Base-by-base conservation (phyloP, 2,113 vertebrate genomes). In the Callithrix jacchus region DNA sequence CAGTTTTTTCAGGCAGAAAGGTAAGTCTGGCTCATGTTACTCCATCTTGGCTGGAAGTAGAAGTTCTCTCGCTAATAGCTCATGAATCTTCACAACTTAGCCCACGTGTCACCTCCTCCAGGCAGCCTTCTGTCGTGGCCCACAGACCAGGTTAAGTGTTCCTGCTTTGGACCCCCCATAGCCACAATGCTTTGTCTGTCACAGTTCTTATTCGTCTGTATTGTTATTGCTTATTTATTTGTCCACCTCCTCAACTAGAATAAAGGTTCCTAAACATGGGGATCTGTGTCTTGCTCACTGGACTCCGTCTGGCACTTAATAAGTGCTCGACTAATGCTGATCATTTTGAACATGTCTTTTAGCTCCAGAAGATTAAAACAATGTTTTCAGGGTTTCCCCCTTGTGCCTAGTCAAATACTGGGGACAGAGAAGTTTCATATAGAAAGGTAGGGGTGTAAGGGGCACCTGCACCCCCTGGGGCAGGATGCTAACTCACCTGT, bases 121-220 rank as follows among this genome's bases (percentile, higher is more conserved):
- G 79, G 54, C 13, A 64, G 70, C 70, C 81, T 40, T 89, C 85
- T 52, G 25, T 47, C 54, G 23, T 37, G 30, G 23, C 8, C 42
- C 74, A 61, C 1, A 56, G 54, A 71, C 56, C 68, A 58, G 21
- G 3, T 58, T 32, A 61, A 40, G 4, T 13, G 2, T 2, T 42
- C 82, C 37, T n/a, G 82, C 35, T 3, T 16, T 35, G 2, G 25
- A 13, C 0, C 23, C 21, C 18, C 12, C 35, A 16, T 42, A 37
- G 61, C 80, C 80, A 35, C 56, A 2, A 2, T 23, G 32, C 23
- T 56, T 84, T 47, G 6, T 35, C 35, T 94, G 30, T 56, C 9
- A 6, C 9, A 16, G 20, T 68, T 90, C 56, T 64, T 47, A 49
- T 30, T 32, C 3, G 3, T 45, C 25, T 81, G 8, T 23, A 35